phyloP scores from a whole-genome alignment of 2,797 vertebrate genomes.

The Brachyalestes nurse region DNA sequence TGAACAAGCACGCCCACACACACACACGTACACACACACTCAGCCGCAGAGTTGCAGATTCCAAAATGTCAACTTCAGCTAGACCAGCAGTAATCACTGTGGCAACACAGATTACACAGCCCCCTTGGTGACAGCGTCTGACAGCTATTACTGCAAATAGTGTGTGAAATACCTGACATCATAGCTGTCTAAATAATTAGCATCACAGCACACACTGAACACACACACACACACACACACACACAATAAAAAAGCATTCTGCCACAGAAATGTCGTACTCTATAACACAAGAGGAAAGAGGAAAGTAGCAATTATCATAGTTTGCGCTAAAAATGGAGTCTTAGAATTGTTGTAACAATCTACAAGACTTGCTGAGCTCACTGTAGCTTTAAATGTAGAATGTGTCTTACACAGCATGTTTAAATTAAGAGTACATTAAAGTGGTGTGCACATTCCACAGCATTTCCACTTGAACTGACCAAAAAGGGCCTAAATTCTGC shows the following conservation, averaged over 20 bases:
- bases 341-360: not conserved
- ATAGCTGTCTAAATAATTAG: conserved; percentile 29
- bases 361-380: not conserved
- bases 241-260: not conserved
- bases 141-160: conserved; percentile 28
- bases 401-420: not conserved
- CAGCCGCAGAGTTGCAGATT: not conserved
- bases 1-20: conserved; percentile 13
- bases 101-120: conserved; percentile 28
- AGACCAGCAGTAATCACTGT: conserved; percentile 36
- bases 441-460: not conserved
- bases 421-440: not conserved
- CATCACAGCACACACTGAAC: not conserved
- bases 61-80: conserved; percentile 45
- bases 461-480: too few relatives aligned
- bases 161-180: conserved; percentile 43
- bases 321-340: not conserved
- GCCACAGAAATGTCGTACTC: not conserved
- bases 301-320: conserved; percentile 4
- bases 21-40: conserved; percentile 35
- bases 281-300: not conserved
- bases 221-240: not conserved
- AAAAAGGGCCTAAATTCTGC: too few relatives aligned
- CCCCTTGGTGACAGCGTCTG: not conserved
- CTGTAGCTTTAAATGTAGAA: not conserved